These are phyloP conservation scores for Sander lucioperca DNA, from an alignment of 2,113 vertebrate genomes.

Conservation along the genomic window DNA sequence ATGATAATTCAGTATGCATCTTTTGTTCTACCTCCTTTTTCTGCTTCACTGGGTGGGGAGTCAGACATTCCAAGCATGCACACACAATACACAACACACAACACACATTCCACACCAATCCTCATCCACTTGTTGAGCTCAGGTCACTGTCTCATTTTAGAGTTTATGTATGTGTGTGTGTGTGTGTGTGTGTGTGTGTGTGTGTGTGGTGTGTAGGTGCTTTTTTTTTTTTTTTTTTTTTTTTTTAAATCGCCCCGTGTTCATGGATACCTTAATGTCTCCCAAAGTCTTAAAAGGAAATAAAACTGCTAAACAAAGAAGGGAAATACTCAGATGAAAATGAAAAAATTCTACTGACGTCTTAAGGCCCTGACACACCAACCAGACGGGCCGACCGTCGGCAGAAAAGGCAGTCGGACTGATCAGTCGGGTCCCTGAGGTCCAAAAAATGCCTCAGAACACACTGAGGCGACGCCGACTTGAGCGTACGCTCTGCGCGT, in stretches of 20 bases:
- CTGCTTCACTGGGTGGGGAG: conserved; percentile 75
- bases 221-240: conserved; percentile 35
- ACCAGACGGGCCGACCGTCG: too few species aligned
- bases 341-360: not conserved
- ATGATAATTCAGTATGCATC: not conserved
- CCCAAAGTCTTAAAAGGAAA: conserved; percentile 16
- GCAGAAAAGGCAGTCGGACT: too few species aligned
- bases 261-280: conserved; percentile 59
- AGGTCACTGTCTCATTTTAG: conserved; percentile 77
- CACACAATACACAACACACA: conserved; percentile 21
- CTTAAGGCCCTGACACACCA: too few species aligned
- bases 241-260: conserved; percentile 22
- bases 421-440: too few species aligned
- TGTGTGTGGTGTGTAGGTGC: conserved; percentile 29
- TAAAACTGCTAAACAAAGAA: conserved; percentile 13
- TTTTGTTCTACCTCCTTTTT: conserved; percentile 46
- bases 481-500: too few species aligned
- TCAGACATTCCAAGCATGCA: conserved; percentile 75
- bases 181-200: not conserved
- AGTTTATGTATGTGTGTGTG: conserved; percentile 28
- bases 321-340: conserved; percentile 8
- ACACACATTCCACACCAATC: too few species aligned
- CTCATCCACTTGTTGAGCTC: not conserved
- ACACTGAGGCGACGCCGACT: too few species aligned
- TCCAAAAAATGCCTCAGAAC: too few species aligned